Evolutionary conservation across 2,797 vertebrate species (phyloP).

Genomic region (Apogon hyalosoma): DNA sequence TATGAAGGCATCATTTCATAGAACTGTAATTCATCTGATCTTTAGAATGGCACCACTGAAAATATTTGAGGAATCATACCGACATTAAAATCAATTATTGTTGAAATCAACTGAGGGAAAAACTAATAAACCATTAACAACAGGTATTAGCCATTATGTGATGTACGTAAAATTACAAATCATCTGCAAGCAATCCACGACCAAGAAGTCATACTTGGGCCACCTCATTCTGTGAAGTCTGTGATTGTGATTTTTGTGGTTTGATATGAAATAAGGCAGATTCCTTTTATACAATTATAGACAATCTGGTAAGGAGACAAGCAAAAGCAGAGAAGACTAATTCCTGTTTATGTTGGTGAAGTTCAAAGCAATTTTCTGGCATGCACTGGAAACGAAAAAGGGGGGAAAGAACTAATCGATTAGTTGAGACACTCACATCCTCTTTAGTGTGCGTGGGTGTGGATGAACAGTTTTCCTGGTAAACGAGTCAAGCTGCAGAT

Average conservation of each 20-base stretch:
- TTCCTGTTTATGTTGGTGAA: slow-evolving; percentile 85
- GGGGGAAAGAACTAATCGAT: slow-evolving; percentile 69
- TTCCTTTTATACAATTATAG: slow-evolving; percentile 86
- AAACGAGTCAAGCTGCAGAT: slow-evolving; percentile 56
- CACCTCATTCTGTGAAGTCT: slow-evolving; percentile 59
- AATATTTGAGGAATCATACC: slow-evolving; percentile 78
- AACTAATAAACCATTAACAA: slow-evolving; percentile 73
- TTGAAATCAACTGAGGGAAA: slow-evolving; percentile 68
- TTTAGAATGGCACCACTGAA: slow-evolving; percentile 88
- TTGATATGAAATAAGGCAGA: slow-evolving; percentile 95
- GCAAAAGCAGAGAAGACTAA: slow-evolving; percentile 83
- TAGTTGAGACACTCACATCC: slow-evolving; percentile 84
- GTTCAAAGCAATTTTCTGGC: slow-evolving; percentile 87
- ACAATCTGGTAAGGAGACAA: slow-evolving; percentile 86
- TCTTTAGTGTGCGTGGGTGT: slow-evolving; percentile 76
- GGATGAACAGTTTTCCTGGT: slow-evolving; percentile 77
- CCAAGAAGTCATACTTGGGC: slow-evolving; percentile 80
- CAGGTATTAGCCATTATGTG: slow-evolving; percentile 83
- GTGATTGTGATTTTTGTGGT: slow-evolving; percentile 64
- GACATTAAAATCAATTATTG: slow-evolving; percentile 76
- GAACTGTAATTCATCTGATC: slow-evolving; percentile 80
- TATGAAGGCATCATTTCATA: slow-evolving; percentile 92
- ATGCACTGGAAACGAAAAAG: slow-evolving; percentile 85
- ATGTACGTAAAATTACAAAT: slow-evolving; percentile 85
- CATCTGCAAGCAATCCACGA: slow-evolving; percentile 87